Evolutionary conservation across 1,140 invertebrate genomes (phyloP), one percentile per base, ranked within the genome.

Genomic region (Mizuhopecten yessoensis): DNA sequence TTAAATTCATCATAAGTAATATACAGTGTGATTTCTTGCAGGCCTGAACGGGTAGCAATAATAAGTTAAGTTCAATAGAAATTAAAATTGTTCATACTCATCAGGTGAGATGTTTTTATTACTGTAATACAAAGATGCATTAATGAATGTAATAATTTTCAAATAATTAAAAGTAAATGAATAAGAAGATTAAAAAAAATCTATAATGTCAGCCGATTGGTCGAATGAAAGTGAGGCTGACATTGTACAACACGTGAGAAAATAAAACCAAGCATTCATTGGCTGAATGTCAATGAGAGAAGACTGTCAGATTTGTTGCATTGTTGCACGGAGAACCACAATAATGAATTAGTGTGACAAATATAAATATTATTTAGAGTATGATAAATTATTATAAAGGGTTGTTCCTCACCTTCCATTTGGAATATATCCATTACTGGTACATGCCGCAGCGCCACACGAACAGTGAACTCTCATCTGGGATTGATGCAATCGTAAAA

Each of bases 401-500:
- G 10, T 45, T 11, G 17, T 33, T 90, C 33, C 89, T 86, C 86
- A 90, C 89, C 89, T 86, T 33, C 34, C n/a, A n/a, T 34, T 90
- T n/a, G 89, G 89, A 29, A 36, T 33, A 86, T 90, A 90, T n/a
- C 49, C 75, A 86, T 91, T 91, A 34, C 90, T 89, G 34, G 87
- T 91, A 49, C 90, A 91, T 11, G 49, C 86, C 39, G 90, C 57
- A 33, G 90, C 87, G 23, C 90, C 90, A 57, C 90, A 91, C 1
- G 90, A 91, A 49, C 90, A 91, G 23, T 91, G 90, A 7, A 91
- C 88, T 42, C 90, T 88, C 90, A 91, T 92, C 33, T 57, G 42
- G 29, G 33, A 49, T 90, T 87, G 34, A 75, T 75, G 20, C 11
- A 49, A 49, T 23, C 23, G 57, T 75, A 75, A 75, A 75, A 75